phyloP scores from a whole-genome alignment of 2,888 invertebrate species.

The Gari tellinella region DNA sequence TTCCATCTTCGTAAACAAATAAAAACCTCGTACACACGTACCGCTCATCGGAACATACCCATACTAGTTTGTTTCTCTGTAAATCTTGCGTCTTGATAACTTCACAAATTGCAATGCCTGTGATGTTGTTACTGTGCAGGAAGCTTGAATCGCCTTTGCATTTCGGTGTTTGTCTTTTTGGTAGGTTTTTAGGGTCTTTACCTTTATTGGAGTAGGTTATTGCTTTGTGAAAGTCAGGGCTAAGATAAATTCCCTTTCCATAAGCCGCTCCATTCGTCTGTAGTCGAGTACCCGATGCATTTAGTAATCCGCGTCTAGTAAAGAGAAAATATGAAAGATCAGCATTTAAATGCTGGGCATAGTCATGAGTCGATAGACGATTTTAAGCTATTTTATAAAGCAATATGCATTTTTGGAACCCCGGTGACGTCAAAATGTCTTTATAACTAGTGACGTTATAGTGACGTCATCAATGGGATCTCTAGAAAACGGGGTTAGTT shows the following conservation, averaged over 20 bases:
- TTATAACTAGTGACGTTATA: too few relatives aligned
- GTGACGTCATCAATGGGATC: too few relatives aligned
- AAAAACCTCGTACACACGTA: slow-evolving; percentile 82
- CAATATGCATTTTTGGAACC: too few relatives aligned
- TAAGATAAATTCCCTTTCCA: slow-evolving; percentile 82
- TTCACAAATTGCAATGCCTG: slow-evolving; percentile 81
- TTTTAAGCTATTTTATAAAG: too few relatives aligned
- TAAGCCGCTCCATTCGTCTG: slow-evolving; percentile 80
- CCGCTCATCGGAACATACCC: slow-evolving; percentile 76
- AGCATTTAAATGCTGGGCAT: too few relatives aligned
- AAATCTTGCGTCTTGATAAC: slow-evolving; percentile 71
- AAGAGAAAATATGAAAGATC: slow-evolving; percentile 28
- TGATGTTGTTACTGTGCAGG: slow-evolving; percentile 68
- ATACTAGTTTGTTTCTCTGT: slow-evolving; percentile 73
- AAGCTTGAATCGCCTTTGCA: slow-evolving; percentile 58
- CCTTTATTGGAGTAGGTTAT: slow-evolving; percentile 79
- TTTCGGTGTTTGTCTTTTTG: slow-evolving; percentile 7
- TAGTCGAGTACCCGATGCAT: slow-evolving; percentile 79
- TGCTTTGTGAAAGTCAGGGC: slow-evolving; percentile 74
- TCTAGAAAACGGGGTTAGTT: too few relatives aligned
- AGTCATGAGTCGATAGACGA: too few relatives aligned
- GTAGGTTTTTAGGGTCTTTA: slow-evolving; percentile 51
- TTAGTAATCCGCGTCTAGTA: slow-evolving; percentile 77
- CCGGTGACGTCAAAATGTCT: too few relatives aligned
- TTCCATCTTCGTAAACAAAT: slow-evolving; percentile 79